Percentiles rank a stretch among this genome's conserved stretches.
These are phyloP conservation scores for Protobothrops flavoviridis DNA, from an alignment of 2,113 vertebrate species.

Conservation along the genomic window DNA sequence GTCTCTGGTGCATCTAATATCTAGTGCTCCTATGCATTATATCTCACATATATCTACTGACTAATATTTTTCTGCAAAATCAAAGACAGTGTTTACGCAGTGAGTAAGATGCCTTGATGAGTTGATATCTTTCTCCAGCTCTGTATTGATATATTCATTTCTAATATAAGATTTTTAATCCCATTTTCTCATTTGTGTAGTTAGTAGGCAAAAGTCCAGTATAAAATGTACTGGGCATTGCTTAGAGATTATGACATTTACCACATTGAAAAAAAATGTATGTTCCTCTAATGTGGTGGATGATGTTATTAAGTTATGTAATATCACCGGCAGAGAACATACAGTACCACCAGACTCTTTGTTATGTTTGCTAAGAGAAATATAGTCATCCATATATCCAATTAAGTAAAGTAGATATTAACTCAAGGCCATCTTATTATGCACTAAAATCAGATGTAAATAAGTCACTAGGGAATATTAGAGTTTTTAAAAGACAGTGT, in stretches of 20 bases:
- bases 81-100: background rate
- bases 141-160: background rate
- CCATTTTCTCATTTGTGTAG: background rate
- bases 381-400: background rate
- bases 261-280: background rate
- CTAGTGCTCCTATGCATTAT: background rate
- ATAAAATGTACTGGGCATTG: background rate
- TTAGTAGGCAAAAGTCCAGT: background rate
- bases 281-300: background rate
- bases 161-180: background rate
- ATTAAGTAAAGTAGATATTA: background rate
- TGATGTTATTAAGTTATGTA: background rate
- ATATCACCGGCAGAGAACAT: background rate
- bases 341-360: background rate
- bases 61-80: background rate
- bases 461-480: constrained; percentile 1
- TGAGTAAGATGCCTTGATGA: background rate
- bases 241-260: background rate
- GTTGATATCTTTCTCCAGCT: background rate
- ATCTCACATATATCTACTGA: background rate
- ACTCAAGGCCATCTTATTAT: background rate
- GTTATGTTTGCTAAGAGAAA: background rate
- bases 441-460: background rate
- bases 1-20: background rate
- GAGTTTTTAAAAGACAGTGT: background rate